These are phyloP conservation scores for Parnassius glacialis DNA, from an alignment of 2,888 invertebrate species.

Conservation along the genomic window DNA sequence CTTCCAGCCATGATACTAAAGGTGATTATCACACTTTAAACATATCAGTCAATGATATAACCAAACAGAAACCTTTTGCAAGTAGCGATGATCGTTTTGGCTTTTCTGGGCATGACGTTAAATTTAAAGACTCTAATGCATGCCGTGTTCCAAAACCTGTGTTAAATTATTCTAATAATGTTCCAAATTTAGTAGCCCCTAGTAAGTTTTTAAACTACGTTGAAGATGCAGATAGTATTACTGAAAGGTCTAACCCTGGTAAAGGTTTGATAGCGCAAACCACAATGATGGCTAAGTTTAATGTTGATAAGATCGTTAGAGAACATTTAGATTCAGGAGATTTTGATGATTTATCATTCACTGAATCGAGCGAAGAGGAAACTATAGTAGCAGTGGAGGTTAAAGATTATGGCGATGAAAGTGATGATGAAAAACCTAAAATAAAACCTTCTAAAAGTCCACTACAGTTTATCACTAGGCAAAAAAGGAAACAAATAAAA, in stretches of 20 bases:
- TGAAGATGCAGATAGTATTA: constrained; percentile 65
- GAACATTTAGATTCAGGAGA: constrained; percentile 70
- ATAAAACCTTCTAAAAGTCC: constrained; percentile 29
- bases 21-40: constrained; percentile 71
- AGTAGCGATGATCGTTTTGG: constrained; percentile 72
- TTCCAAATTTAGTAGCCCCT: constrained; percentile 61
- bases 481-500: constrained; percentile 15
- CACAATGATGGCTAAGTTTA: constrained; percentile 73
- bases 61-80: constrained; percentile 63
- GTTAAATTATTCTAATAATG: constrained; percentile 62
- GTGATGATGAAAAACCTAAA: constrained; percentile 29
- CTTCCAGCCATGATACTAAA: constrained; percentile 68
- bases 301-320: constrained; percentile 59
- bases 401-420: constrained; percentile 39
- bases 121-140: constrained; percentile 64
- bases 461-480: constrained; percentile 24
- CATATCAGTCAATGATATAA: constrained; percentile 65
- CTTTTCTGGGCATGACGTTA: constrained; percentile 74
- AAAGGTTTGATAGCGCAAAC: constrained; percentile 66
- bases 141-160: constrained; percentile 61
- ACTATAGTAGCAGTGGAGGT: constrained; percentile 53
- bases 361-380: constrained; percentile 71
- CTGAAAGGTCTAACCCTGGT: constrained; percentile 55
- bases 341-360: constrained; percentile 66
- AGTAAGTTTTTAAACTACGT: constrained; percentile 65